phyloP scores from a whole-genome alignment of 1,140 invertebrate genomes.

The Drosophila tristis region DNA sequence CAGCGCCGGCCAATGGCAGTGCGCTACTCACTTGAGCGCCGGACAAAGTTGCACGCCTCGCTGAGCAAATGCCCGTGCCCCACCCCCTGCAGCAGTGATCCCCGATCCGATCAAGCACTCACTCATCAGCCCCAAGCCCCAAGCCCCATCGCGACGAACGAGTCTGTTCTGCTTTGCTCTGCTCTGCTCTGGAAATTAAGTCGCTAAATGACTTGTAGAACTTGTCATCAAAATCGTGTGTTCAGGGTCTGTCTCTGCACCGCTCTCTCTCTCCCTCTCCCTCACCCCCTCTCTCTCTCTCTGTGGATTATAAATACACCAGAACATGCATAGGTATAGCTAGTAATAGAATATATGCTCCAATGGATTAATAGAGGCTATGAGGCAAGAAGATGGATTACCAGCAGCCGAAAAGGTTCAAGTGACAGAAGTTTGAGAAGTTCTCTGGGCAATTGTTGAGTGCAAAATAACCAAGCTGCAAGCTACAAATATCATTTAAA shows the following conservation, averaged over 20 bases:
- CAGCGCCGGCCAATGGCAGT: conserved; percentile 60
- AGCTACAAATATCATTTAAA: too few relatives aligned
- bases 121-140: not conserved
- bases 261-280: not conserved
- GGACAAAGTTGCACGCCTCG: conserved; percentile 81
- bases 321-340: too few relatives aligned
- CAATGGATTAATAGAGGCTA: too few relatives aligned
- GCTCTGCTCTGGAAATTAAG: conserved; percentile 78
- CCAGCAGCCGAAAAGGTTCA: too few relatives aligned
- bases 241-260: conserved; percentile 8
- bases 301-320: not conserved
- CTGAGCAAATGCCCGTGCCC: conserved; percentile 65
- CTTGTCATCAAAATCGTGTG: conserved; percentile 50
- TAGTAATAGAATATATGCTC: too few relatives aligned
- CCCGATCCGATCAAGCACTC: not conserved
- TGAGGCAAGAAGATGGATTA: too few relatives aligned
- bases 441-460: too few relatives aligned
- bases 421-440: too few relatives aligned
- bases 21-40: conserved; percentile 61
- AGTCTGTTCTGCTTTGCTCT: conserved; percentile 36
- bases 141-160: not conserved
- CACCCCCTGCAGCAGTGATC: not conserved
- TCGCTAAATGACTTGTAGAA: conserved; percentile 84
- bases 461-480: too few relatives aligned
- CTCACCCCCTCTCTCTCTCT: not conserved